These are phyloP conservation scores for Lanius ludovicianus DNA, from an alignment of 2,113 vertebrate genomes.

Conservation along the genomic window DNA sequence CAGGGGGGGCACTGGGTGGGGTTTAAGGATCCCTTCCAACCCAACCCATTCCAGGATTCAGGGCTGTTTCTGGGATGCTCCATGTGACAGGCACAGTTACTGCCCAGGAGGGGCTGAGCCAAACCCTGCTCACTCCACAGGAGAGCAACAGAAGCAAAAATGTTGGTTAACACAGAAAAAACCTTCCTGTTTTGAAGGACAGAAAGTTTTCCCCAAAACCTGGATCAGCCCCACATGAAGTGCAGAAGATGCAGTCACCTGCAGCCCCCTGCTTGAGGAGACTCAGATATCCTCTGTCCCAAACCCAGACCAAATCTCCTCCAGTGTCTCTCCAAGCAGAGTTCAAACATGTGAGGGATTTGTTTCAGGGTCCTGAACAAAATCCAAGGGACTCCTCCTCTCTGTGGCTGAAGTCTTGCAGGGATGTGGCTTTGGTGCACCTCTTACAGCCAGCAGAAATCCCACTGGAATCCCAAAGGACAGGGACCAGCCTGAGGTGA, in stretches of 20 bases:
- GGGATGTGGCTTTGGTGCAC: neutral
- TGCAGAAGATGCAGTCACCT: neutral
- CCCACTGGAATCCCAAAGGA: neutral
- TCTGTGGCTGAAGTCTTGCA: neutral
- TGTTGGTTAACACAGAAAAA: neutral
- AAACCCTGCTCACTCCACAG: neutral
- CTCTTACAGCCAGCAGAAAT: neutral
- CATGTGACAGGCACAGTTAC: neutral
- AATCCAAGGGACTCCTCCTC: neutral
- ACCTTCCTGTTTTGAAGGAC: neutral
- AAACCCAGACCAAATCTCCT: neutral
- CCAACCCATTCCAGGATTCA: neutral
- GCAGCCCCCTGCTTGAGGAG: neutral
- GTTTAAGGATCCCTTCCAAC: neutral
- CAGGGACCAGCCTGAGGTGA: rapidly evolving
- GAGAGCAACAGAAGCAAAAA: neutral
- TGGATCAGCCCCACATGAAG: rapidly evolving
- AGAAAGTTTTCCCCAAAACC: neutral
- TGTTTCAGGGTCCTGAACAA: neutral
- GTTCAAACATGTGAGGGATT: neutral
- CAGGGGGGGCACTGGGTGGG: rapidly evolving
- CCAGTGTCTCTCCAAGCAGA: neutral
- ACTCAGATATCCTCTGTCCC: neutral
- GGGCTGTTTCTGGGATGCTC: neutral
- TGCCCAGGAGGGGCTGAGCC: neutral